Base-by-base conservation (phyloP, 2,113 vertebrate genomes). In the Pleuronectes platessa region DNA sequence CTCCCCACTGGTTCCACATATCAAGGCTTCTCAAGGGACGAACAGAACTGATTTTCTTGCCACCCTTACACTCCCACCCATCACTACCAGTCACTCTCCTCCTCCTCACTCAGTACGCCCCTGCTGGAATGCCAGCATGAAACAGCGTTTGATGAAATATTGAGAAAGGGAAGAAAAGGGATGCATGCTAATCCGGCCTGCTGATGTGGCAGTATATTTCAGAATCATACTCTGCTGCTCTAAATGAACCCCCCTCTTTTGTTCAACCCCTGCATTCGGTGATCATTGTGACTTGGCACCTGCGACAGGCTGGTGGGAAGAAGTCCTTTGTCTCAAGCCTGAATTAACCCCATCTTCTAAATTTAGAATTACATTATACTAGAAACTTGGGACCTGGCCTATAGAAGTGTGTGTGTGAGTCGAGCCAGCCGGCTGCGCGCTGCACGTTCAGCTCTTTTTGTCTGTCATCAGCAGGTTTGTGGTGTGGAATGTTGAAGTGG, bases 401-500 rank as follows among this genome's bases (percentile, higher is more conserved):
- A n/a, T 21, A 54, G 23, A 54, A 17, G 58, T 79, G 54, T 76
- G 54, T 81, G 61, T 31, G 73, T 74, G 59, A 67, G 73, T 73
- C 15, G 37, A 76, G 69, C 74, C 76, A 68, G 70, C 68, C 64
- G 73, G 72, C 71, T 61, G 17, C 31, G 51, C 23, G 3, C 66
- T 37, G 67, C 74, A 69, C 1, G 3, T 35, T 74, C 76, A 69
- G 55, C 69, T 54, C 83, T 78, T 89, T 87, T 82, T 86, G 85
- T 86, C 75, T 86, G 76, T 81, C 81, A 90, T 88, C 88, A 91
- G 89, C 90, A 84, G 66, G 73, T 89, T 89, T 86, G 71, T 66
- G 78, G 74, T 71, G 75, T 74, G 75, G 65, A 64, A 74, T 78
- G 76, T 81, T 83, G 61, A 71, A 87, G 74, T 83, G 69, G n/a